Percentiles rank a stretch among this genome's conserved stretches.
Conservation (phyloP, 2,888 invertebrate genomes). For the Dasypogon diadema region DNA sequence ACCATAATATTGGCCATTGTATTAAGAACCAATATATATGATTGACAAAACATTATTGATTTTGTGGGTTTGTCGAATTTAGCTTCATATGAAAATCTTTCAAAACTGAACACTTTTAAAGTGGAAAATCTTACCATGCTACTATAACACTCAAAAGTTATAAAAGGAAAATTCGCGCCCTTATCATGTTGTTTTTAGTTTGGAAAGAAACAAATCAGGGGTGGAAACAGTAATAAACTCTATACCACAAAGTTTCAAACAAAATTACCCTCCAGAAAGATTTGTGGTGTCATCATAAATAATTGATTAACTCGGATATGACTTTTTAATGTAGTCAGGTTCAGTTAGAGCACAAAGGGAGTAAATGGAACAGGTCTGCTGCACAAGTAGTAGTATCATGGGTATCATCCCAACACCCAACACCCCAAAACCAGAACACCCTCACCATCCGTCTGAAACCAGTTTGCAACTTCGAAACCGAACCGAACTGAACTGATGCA, state of each 20-base stretch:
- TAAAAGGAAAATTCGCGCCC: too few species aligned
- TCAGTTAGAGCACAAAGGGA: conserved; percentile 11
- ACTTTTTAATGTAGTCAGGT: conserved; percentile 56
- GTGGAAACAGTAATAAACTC: not conserved
- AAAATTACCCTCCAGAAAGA: conserved; percentile 40
- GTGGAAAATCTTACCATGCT: too few species aligned
- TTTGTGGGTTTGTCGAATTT: too few species aligned
- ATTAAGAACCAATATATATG: too few species aligned
- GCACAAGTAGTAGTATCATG: conserved; percentile 1
- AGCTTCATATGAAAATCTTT: too few species aligned
- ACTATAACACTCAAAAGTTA: too few species aligned
- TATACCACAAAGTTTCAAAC: conserved; percentile 4
- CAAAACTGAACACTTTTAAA: too few species aligned
- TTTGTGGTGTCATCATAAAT: conserved; percentile 59
- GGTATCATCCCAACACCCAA: not conserved
- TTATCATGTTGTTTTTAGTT: too few species aligned
- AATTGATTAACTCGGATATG: conserved; percentile 58
- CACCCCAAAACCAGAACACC: too few species aligned
- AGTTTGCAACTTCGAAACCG: not conserved
- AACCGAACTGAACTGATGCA: conserved; percentile 1
- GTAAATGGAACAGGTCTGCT: conserved; percentile 34
- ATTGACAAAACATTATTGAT: too few species aligned
- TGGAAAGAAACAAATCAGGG: not conserved
- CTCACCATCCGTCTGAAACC: not conserved
- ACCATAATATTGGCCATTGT: too few species aligned